Base-by-base conservation (phyloP, 2,113 vertebrate species). In the Calypte anna region DNA sequence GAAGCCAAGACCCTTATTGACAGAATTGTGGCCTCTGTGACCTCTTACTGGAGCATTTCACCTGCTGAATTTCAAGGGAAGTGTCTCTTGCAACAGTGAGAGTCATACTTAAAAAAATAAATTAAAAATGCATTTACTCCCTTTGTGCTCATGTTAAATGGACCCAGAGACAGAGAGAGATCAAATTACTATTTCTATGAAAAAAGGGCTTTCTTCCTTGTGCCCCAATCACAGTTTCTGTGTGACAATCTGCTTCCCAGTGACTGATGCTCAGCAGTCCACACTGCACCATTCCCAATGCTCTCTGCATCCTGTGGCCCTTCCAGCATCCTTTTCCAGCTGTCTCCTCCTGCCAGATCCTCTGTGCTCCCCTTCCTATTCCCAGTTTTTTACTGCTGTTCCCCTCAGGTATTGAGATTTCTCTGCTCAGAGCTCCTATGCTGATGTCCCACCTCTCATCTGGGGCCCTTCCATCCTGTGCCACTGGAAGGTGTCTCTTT, bases 21-120 rank as follows among this genome's bases (percentile, higher is more conserved):
- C 30, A 79, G 46, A 1, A 5, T 17, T 11, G 9, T n/a, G 43
- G 33, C 8, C 25, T 16, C 57, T 19, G 22, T 66, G 53, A 95
- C 68, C 91, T 78, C 84, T 88, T 67, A 83, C 82, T 86, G 40
- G 50, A 83, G 57, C 27, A 38, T 44, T 83, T 27, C 5, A 38
- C 46, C 77, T 91, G 82, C 83, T 80, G 78, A 91, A 93, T 91
- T 94, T 83, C 94, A 48, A 46, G 61, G 68, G 10, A 51, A 53
- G 43, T 27, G 69, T 86, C 81, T 24, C 25, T 51, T 82, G 63
- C 50, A 89, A 51, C 12, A 53, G 44, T 67, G 63, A 76, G 70
- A 57, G 7, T 15, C 23, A 93, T 75, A 57, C 80, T 57, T 67
- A 38, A 96, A 78, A 95, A 59, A 30, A 12, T 23, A 19, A 11